Percentiles rank a stretch among this genome's conserved stretches.
These are phyloP conservation scores for Thalassarche chlororhynchos DNA, from an alignment of 2,113 vertebrate genomes.

Conservation along the genomic window DNA sequence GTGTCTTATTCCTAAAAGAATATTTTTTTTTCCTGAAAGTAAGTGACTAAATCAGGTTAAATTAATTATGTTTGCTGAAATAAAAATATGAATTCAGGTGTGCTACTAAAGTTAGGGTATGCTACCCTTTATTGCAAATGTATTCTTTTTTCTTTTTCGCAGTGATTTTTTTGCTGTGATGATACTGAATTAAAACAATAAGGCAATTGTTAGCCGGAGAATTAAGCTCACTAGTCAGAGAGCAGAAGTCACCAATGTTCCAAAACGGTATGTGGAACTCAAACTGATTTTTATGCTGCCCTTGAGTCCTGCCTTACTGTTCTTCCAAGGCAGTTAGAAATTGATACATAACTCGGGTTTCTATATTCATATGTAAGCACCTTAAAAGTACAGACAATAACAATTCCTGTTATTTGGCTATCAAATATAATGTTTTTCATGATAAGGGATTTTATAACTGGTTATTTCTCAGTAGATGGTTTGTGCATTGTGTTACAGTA, in stretches of 20 bases:
- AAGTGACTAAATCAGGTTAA: neutral
- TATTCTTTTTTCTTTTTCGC: neutral
- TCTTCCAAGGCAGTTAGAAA: neutral
- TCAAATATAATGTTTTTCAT: neutral
- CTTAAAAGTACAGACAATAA: neutral
- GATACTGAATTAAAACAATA: neutral
- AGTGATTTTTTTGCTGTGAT: neutral
- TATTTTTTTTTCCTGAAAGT: neutral
- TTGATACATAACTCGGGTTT: accelerated
- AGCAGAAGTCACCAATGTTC: neutral
- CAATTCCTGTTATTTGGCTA: neutral
- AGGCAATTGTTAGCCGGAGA: neutral
- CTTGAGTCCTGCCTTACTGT: neutral
- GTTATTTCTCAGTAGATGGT: neutral
- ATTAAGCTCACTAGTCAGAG: neutral
- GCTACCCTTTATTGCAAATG: neutral
- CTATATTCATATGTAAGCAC: neutral
- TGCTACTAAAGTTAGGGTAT: neutral
- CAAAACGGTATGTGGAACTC: neutral
- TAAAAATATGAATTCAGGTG: neutral
- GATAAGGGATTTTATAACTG: neutral
- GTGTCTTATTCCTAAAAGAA: neutral
- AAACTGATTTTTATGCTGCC: neutral
- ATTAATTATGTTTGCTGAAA: neutral
- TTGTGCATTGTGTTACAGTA: neutral